Base-by-base conservation (phyloP, 2,113 vertebrate species). In the Clarias gariepinus region DNA sequence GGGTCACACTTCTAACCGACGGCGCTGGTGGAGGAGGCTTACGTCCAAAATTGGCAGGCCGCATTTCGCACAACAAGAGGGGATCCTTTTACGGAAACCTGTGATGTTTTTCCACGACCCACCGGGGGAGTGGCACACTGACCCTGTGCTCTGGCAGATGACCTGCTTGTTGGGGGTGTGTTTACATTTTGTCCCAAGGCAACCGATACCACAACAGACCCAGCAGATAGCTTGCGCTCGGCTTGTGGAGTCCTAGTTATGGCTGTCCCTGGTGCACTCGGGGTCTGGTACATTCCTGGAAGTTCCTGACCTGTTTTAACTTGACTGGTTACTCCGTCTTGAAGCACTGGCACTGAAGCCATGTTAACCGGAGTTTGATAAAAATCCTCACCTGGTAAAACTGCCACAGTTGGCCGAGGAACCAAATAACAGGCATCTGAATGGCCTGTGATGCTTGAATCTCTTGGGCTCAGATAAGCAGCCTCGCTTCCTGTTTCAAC, bases 11-110 rank as follows among this genome's bases (percentile, higher is more conserved):
- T 81, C 95, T 93, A 41, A 95, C 94, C 0, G 95, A 95, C 12
- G 95, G 95, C 3, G 95, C 94, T 3, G 95, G 95, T 1, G 95
- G 95, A 47, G 94, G 94, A 5, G 95, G 95, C 84, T 95, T 96
- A 55, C 94, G 93, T 36, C 88, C 61, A 33, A 94, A 93, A 85
- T 88, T 93, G 3, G 95, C 95, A 0, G 95, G 95, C 0, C 5
- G 92, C 92, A 0, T 92, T 91, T 90, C 95, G 86, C 33, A 93
- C 85, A 78, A 95, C 89, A 83, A 95, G 82, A 53, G 95, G 94
- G 15, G 95, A 95, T 0, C 93, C 94, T 21, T 94, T 90, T 36
- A 93, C 87, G 47, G 85, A 55, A 81, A 85, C 90, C 28, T 92
- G 82, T 82, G 91, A 78, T 0, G 93, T 88, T 89, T 95, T 95